A percentile compares a stretch with the other conserved stretches of the same genome.
Evolutionary conservation across 2,113 vertebrate species (phyloP).

Genomic region (Tenrec ecaudatus): DNA sequence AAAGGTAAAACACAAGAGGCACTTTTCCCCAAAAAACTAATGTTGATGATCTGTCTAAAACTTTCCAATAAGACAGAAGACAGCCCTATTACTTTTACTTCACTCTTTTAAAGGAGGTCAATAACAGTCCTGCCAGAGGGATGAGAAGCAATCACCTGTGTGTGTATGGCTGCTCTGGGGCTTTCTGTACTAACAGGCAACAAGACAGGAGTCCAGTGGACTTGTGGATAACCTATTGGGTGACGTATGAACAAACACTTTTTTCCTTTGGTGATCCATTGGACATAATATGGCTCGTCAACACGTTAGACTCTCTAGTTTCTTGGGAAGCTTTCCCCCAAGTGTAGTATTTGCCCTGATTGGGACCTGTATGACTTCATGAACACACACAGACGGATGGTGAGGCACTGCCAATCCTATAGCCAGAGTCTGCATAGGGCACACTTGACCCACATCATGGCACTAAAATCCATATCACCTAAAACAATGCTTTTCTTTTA

Average conservation of each 20-base stretch:
- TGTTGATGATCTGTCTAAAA: neutral
- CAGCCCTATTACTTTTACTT: neutral
- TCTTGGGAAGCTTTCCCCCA: neutral
- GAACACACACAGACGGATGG: neutral
- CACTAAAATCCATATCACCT: neutral
- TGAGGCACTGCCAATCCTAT: neutral
- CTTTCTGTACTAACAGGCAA: slow-evolving; percentile 27
- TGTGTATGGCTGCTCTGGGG: neutral
- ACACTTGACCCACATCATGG: neutral
- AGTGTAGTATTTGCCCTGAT: neutral
- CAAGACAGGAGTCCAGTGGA: neutral
- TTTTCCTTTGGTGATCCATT: neutral
- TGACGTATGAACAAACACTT: neutral
- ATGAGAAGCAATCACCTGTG: neutral
- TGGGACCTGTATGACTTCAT: neutral
- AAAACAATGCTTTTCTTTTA: neutral
- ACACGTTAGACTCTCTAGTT: neutral
- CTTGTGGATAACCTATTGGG: neutral
- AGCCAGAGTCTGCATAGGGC: neutral
- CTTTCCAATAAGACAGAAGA: neutral
- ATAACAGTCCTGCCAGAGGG: neutral
- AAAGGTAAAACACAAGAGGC: no score
- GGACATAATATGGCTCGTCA: neutral
- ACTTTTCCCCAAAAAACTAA: neutral
- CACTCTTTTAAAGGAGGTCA: neutral